Base-by-base conservation (phyloP, 2,888 invertebrate species). In the Temnothorax ravouxi region DNA sequence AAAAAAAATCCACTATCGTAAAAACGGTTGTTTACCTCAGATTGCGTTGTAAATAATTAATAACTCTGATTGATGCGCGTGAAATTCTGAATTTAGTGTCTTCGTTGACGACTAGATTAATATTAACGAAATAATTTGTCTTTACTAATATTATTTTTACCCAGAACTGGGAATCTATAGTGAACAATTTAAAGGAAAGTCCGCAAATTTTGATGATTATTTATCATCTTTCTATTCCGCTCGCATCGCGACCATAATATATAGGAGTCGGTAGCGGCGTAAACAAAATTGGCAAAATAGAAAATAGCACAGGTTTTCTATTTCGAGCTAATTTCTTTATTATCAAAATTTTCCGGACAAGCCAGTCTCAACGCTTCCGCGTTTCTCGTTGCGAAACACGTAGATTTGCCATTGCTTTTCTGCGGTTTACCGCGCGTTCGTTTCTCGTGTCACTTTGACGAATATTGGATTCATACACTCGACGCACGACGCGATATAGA, bases 381-480 rank as follows among this genome's bases (percentile, higher is more conserved):
- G 38, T 69, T 71, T 56, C 72, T 34, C 15, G 13, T 41, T 38
- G 21, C 56, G 44, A 66, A 41, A n/a, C 41, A 67, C 54, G 21
- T 38, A 52, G 21, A 77, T 50, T 38, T 15, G 41, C 44, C 44
- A 34, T 13, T 47, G n/a, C 41, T 69, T 59, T 72, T 38, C 72
- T 38, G 47, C 44, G 69, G 25, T 52, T 66, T 76, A 18, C 52
- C 38, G 54, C 38, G 54, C 77, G n/a, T 54, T 79, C 56, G 34
- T 56, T 69, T 25, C 21, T 44, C 79, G 79, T 56, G 44, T 47
- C 44, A 56, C 71, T 79, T 71, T 54, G 56, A 71, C 34, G 34
- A 71, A 56, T 41, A 71, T 79, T 59, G 21, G 11, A 56, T 56
- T 72, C 79, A 29, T 50, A 50, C 15, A 38, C 62, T 47, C 34